These are phyloP conservation scores for Shinisaurus crocodilurus DNA, from an alignment of 2,113 vertebrate genomes.

Conservation along the genomic window DNA sequence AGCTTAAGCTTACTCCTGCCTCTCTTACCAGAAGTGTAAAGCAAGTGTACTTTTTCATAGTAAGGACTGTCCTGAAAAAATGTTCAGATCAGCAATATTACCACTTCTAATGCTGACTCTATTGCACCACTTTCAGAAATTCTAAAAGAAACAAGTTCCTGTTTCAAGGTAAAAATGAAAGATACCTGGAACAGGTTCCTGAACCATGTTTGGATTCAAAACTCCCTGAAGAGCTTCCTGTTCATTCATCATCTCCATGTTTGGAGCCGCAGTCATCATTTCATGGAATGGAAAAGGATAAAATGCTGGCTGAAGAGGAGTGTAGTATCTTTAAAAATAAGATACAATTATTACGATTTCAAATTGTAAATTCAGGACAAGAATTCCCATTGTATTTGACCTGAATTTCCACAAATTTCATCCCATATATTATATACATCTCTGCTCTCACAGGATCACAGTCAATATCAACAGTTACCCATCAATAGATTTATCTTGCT, in stretches of 20 bases:
- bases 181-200: conserved; percentile 76
- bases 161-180: not conserved
- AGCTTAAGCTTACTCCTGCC: not conserved
- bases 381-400: not conserved
- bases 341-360: not conserved
- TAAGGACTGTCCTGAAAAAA: not conserved
- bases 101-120: not conserved
- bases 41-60: not conserved
- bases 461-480: not conserved
- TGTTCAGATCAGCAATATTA: not conserved
- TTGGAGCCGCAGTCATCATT: conserved; percentile 72
- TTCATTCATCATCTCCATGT: conserved; percentile 59
- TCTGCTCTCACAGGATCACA: not conserved
- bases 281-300: conserved; percentile 71
- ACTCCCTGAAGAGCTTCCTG: conserved; percentile 59
- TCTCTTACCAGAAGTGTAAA: not conserved
- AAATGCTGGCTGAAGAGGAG: conserved; percentile 74
- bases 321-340: conserved; percentile 67
- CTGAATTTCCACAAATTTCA: not conserved
- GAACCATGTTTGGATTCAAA: conserved; percentile 61
- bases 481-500: not conserved
- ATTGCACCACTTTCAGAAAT: not conserved
- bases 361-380: not conserved
- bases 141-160: not conserved
- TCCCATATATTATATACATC: not conserved